Evolutionary conservation across 2,888 invertebrate species (phyloP), one percentile per base, ranked within the genome.

Genomic region (Quadroppia sp.): DNA sequence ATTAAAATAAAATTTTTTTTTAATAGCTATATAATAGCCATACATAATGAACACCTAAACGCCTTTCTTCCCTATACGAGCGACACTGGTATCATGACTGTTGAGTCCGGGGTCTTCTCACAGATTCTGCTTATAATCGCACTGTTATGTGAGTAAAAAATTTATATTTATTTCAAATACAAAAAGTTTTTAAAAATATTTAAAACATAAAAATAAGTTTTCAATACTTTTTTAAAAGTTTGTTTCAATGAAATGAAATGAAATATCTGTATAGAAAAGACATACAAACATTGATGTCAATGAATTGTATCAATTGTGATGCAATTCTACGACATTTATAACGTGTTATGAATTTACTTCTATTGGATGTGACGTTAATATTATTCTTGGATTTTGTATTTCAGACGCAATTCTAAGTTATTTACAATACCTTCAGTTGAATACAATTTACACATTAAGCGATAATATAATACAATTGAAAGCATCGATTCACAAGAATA

Each of bases 391-490:
- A 9, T 45, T 17, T 45, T 11, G 2, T 45, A 45, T 45, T 45
- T 45, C 30, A 59, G 59, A 30, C 17, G 59, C 30, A 13, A 32
- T 40, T 4, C 20, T 36, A 3, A 36, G 36, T 36, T 64, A 64
- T 20, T 20, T 64, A 17, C 64, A 64, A 23, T 64, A 64, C 30
- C 30, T 64, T 20, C 64, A 64, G 13, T 1, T 64, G 36, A 64
- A 64, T 20, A 64, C 64, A 36, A 40, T 64, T 20, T 64, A 64
- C n/a, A 64, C 64, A 1, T 20, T 64, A 7, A 64, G 40, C 20
- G 64, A 64, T 11, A 17, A 17, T 13, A 64, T 64, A n/a, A 64
- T 64, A 7, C 64, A 64, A 64, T 64, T 64, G 64, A 64, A 64
- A 17, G 20, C 36, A 64, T 64, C 64, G 4, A 32, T 64, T 13